Base-by-base conservation (phyloP, 1,140 invertebrate species). In the Hyposmocoma kahamanoa region DNA sequence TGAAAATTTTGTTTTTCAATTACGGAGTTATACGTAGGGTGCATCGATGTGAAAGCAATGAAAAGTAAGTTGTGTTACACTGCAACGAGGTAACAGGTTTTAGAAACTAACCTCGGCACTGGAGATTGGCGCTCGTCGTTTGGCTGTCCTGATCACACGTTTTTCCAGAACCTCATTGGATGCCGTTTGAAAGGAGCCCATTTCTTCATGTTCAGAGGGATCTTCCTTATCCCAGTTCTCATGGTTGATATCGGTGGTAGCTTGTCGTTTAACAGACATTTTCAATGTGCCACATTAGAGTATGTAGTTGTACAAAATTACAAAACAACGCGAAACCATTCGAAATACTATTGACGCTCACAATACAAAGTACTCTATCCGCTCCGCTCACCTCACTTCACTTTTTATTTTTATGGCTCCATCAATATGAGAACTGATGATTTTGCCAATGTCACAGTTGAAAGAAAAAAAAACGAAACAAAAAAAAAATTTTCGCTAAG, bases 191-290 rank as follows among this genome's bases (percentile, higher is more conserved):
- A 94, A 96, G 43, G 75, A 88, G 17, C 94, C 94, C 51, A 90
- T 88, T 58, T 95, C 93, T 84, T 96, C 94, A 26, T 90, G 88
- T 60, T 78, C 72, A 18, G 61, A 90, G 88, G 70, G 62, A n/a
- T 96, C 93, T 56, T 96, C 95, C 20, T 92, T 79, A 71, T 97
- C 91, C 95, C 95, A 97, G 80, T 97, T 97, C n/a, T 95, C 92
- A 67, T 95, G 93, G 75, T 93, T 97, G 48, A 98, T 84, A 48
- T 97, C 92, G 24, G 86, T 90, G 10, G 89, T 89, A 30, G 96
- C 94, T 58, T 78, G 77, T 55, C 96, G 87, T 87, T 98, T 98
- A 24, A 70, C 71, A 58, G 93, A 88, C 94, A 96, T 96, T 39
- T 18, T 71, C n/a, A n/a, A n/a, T n/a, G n/a, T n/a, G n/a, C n/a